These are phyloP conservation scores for Tetragnatha versicolor DNA, from an alignment of 1,140 invertebrate species.

Conservation along the genomic window DNA sequence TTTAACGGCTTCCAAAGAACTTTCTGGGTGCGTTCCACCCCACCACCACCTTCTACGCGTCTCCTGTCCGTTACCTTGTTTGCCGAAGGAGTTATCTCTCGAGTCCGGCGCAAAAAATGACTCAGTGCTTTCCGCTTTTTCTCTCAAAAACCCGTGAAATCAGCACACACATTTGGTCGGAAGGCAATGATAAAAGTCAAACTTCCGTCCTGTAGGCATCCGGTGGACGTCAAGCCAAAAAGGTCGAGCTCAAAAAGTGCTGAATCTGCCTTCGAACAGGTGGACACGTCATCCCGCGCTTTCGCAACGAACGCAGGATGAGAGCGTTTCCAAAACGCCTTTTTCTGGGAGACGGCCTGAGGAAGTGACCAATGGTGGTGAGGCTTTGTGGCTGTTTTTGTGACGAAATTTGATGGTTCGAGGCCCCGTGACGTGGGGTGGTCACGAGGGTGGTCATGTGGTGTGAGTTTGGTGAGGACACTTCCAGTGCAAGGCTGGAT, in stretches of 20 bases:
- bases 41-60: neutral
- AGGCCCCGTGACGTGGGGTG: too few relatives aligned
- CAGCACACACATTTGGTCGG: slow-evolving; percentile 42
- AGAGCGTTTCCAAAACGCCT: slow-evolving; percentile 30
- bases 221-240: slow-evolving; percentile 50
- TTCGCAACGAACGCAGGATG: slow-evolving; percentile 28
- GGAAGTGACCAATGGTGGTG: slow-evolving; percentile 36
- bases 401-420: too few relatives aligned
- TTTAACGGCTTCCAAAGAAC: too few relatives aligned
- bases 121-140: slow-evolving; percentile 45
- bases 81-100: slow-evolving; percentile 35
- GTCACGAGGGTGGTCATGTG: too few relatives aligned
- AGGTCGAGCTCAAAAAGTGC: slow-evolving; percentile 34
- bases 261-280: slow-evolving; percentile 36
- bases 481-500: too few relatives aligned
- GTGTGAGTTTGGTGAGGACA: too few relatives aligned
- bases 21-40: too few relatives aligned
- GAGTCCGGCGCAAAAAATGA: slow-evolving; percentile 36
- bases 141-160: slow-evolving; percentile 43
- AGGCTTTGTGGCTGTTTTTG: too few relatives aligned
- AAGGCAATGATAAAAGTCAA: slow-evolving; percentile 46
- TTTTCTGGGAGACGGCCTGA: neutral
- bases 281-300: slow-evolving; percentile 27
- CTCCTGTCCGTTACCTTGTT: neutral
- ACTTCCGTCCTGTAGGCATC: slow-evolving; percentile 52